Evolutionary conservation across 2,888 invertebrate genomes (phyloP), one percentile per base, ranked within the genome.

Genomic region (Amiota mariae): DNA sequence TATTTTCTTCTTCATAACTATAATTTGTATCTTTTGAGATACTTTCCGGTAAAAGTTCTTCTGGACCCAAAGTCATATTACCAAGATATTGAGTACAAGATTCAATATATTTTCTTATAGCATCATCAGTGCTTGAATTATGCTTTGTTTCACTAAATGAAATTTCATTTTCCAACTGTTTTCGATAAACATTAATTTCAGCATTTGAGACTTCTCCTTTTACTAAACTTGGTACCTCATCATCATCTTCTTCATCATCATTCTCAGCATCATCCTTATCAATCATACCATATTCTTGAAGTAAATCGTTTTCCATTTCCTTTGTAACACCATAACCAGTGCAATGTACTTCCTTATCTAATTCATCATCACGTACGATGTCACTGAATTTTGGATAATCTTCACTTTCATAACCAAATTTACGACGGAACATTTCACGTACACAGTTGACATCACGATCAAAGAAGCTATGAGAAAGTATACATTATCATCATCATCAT

Each of bases 401-500:
- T 79, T 94, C 95, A 89, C 97, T 96, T 90, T 97, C 98, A 90
- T 94, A 99, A 0, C 92, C 93, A 90, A 97, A 99, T 70, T 97
- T 93, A 86, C 94, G 94, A 84, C 94, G 94, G 90, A 99, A 99
- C 91, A 98, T 97, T 78, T 95, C 95, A 70, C 94, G 92, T 4
- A 99, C 92, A 88, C 99, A 98, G 71, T 93, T 94, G 0, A 99
- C 98, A 91, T 99, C 99, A 79, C 99, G 93, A 79, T 98, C 94
- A 89, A 99, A 99, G 90, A 95, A 97, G 86, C 95, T 96, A 79
- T 70, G 85, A 78, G 76, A 10, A 13, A 51, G 18, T n/a, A 54
- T 8, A 54, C 54, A 13, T 54, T n/a, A 54, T 13, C 11, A 54
- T 54, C 54, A 20, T 9, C 54, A 54, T 54, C 8, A 2, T 36